Conservation (phyloP, 2,113 vertebrate species). For the Etheostoma spectabile region DNA sequence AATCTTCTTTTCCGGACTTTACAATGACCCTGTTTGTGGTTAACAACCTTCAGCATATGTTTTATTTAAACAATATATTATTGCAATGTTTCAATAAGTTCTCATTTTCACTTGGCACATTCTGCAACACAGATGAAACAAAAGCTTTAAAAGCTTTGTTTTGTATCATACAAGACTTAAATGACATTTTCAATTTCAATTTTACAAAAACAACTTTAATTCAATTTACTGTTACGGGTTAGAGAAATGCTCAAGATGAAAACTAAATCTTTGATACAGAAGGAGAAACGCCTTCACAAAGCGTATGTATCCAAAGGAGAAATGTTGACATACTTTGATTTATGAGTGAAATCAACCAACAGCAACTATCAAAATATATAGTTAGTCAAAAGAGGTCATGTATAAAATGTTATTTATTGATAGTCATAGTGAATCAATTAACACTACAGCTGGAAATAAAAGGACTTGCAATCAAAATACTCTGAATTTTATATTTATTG, state of each 20-base stretch:
- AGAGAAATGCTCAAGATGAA: not conserved
- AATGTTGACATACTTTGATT: not conserved
- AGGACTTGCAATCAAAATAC: slow-evolving; percentile 26
- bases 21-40: too few species aligned
- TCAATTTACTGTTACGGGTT: slow-evolving; percentile 20
- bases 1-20: too few species aligned
- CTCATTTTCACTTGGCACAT: not conserved
- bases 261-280: not conserved
- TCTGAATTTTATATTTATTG: not conserved
- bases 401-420: slow-evolving; percentile 11
- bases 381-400: not conserved
- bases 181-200: slow-evolving; percentile 6
- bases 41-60: slow-evolving; percentile 9
- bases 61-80: slow-evolving; percentile 58
- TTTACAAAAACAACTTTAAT: slow-evolving; percentile 6
- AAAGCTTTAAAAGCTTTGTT: slow-evolving; percentile 23
- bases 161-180: slow-evolving; percentile 12
- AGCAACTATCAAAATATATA: slow-evolving; percentile 21
- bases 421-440: not conserved
- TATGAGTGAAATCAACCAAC: not conserved
- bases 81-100: slow-evolving; percentile 18
- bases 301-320: not conserved
- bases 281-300: not conserved
- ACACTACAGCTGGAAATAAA: not conserved
- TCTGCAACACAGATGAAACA: slow-evolving; percentile 42